These are phyloP conservation scores for Zygogramma bicolorata DNA, from an alignment of 2,888 invertebrate genomes.

Conservation along the genomic window DNA sequence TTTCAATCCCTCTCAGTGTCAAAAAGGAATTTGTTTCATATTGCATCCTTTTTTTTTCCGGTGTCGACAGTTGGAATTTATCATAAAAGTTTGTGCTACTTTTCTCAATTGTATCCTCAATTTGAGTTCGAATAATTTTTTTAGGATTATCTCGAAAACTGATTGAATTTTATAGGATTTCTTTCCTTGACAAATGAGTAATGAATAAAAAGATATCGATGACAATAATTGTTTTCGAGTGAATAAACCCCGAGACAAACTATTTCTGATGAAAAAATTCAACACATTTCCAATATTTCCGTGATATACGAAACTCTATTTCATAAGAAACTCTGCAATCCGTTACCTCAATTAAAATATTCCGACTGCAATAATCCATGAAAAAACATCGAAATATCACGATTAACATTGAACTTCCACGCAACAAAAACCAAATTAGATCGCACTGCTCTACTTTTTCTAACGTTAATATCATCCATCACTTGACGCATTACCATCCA, in stretches of 20 bases:
- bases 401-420: neutral
- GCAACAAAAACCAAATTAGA: neutral
- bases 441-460: conserved; percentile 8
- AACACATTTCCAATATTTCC: too few species aligned
- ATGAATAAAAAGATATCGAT: too few species aligned
- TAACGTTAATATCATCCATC: neutral
- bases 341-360: neutral
- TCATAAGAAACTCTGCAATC: neutral
- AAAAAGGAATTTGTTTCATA: neutral
- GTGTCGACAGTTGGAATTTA: too few species aligned
- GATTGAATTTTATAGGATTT: too few species aligned
- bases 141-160: too few species aligned
- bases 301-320: neutral
- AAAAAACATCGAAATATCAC: neutral
- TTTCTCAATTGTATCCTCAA: too few species aligned
- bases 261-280: too few species aligned
- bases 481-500: neutral
- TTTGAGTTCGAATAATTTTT: too few species aligned
- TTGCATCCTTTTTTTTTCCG: neutral
- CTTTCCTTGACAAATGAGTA: too few species aligned
- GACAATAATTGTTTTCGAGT: too few species aligned
- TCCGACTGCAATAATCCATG: neutral
- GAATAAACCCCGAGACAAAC: too few species aligned
- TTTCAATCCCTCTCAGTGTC: neutral
- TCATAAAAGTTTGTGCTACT: too few species aligned